Evolutionary conservation across 2,888 invertebrate species (phyloP).

Genomic region (Pilophorus perplexus): DNA sequence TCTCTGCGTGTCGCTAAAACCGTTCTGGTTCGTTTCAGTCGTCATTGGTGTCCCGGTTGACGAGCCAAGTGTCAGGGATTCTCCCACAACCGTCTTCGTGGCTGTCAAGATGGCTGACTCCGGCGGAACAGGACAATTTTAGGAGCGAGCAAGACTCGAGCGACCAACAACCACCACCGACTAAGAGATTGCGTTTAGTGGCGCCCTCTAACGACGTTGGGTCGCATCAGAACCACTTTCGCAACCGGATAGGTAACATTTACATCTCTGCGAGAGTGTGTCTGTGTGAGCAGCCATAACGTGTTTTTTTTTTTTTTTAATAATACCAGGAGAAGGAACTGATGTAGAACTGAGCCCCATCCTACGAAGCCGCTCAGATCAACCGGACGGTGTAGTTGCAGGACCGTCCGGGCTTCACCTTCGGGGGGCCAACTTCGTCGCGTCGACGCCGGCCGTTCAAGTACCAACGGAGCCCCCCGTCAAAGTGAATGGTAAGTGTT

Average conservation of each 20-base stretch:
- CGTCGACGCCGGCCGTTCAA: slow-evolving; percentile 52
- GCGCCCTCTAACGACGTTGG: slow-evolving; percentile 7
- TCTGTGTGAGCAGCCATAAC: neutral
- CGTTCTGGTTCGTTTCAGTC: slow-evolving; percentile 20
- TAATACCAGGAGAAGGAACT: slow-evolving; percentile 27
- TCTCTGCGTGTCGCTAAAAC: too few species aligned
- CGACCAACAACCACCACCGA: slow-evolving; percentile 39
- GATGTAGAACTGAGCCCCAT: slow-evolving; percentile 45
- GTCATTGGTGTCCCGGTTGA: slow-evolving; percentile 70
- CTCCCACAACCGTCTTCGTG: slow-evolving; percentile 57
- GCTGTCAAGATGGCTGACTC: slow-evolving; percentile 48
- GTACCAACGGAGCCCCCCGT: slow-evolving; percentile 20
- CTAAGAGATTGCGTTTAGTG: slow-evolving; percentile 30
- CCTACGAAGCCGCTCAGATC: slow-evolving; percentile 36
- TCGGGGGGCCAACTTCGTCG: slow-evolving; percentile 50
- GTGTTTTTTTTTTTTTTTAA: neutral
- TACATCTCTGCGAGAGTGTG: slow-evolving; percentile 1
- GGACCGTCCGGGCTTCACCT: slow-evolving; percentile 50
- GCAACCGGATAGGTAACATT: slow-evolving; percentile 18
- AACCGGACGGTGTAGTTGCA: slow-evolving; percentile 46
- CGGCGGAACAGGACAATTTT: slow-evolving; percentile 32
- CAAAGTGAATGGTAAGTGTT: slow-evolving; percentile 44
- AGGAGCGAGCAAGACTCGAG: slow-evolving; percentile 31
- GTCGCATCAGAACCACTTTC: slow-evolving; percentile 41
- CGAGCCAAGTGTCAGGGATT: slow-evolving; percentile 62